A percentile compares a stretch with the other conserved stretches of the same genome.
phyloP scores from a whole-genome alignment of 2,113 vertebrate genomes.

The Camelus dromedarius region DNA sequence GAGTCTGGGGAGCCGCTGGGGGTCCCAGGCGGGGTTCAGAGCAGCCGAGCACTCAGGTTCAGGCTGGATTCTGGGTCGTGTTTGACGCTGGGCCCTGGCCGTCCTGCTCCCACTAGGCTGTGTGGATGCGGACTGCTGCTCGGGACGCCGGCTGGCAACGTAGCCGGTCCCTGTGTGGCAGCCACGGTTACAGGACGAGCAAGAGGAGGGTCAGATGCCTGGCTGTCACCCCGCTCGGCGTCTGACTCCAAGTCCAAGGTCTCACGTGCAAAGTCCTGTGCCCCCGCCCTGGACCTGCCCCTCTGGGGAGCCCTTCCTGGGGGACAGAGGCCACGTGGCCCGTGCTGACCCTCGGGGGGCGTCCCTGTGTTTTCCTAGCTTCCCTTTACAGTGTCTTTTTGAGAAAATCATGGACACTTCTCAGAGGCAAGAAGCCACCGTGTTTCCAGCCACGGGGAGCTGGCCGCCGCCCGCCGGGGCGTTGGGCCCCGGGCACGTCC shows the following conservation, averaged over 20 bases:
- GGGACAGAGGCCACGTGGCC: neutral
- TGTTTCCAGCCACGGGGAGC: neutral
- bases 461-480: accelerated
- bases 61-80: too few relatives aligned
- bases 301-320: too few relatives aligned
- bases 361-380: neutral
- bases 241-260: too few relatives aligned
- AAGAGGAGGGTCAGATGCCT: accelerated
- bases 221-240: accelerated
- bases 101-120: neutral
- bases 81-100: neutral
- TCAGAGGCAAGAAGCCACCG: neutral
- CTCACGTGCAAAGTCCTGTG: neutral
- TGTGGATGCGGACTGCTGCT: neutral
- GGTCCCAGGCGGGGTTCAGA: accelerated
- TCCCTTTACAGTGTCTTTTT: neutral
- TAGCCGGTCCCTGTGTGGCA: accelerated
- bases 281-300: neutral
- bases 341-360: neutral
- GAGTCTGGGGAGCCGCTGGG: neutral
- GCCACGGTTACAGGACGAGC: too few relatives aligned
- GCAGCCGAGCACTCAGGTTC: accelerated
- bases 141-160: accelerated
- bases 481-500: accelerated
- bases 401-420: neutral